Conservation (phyloP, 2,113 vertebrate species). For the Lethenteron reissneri region DNA sequence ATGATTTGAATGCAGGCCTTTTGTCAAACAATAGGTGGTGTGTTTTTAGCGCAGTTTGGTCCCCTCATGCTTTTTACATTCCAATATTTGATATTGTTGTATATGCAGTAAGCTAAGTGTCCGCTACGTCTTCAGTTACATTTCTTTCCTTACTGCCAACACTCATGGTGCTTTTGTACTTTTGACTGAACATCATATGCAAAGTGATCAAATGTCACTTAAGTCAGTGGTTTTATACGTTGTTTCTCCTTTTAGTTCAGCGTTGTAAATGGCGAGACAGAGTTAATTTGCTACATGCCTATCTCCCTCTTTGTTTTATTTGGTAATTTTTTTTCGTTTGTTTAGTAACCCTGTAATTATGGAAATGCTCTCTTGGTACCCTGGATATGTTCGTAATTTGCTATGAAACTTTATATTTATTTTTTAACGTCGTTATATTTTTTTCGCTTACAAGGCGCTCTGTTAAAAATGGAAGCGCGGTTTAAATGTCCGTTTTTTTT, state of each 20-base stretch:
- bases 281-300: no score
- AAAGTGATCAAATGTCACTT: no score
- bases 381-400: not conserved
- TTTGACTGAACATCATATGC: no score
- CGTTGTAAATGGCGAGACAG: no score
- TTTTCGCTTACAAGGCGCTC: not conserved
- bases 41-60: slow-evolving; percentile 2
- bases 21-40: slow-evolving; percentile 5
- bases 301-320: no score
- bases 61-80: slow-evolving; percentile 4
- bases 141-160: not conserved
- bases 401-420: slow-evolving; percentile 33
- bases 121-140: slow-evolving; percentile 9
- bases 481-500: not conserved
- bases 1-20: not conserved
- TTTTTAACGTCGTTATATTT: slow-evolving; percentile 32
- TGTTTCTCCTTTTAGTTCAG: no score
- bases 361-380: no score
- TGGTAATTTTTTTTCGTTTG: no score
- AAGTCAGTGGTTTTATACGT: no score
- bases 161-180: slow-evolving; percentile 12
- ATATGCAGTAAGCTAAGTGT: slow-evolving; percentile 1
- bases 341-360: no score
- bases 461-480: slow-evolving; percentile 5
- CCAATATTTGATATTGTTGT: slow-evolving; percentile 6